Base-by-base conservation (phyloP, 37 sponge, comb jelly and placozoan species). In the Ianthella basta region DNA sequence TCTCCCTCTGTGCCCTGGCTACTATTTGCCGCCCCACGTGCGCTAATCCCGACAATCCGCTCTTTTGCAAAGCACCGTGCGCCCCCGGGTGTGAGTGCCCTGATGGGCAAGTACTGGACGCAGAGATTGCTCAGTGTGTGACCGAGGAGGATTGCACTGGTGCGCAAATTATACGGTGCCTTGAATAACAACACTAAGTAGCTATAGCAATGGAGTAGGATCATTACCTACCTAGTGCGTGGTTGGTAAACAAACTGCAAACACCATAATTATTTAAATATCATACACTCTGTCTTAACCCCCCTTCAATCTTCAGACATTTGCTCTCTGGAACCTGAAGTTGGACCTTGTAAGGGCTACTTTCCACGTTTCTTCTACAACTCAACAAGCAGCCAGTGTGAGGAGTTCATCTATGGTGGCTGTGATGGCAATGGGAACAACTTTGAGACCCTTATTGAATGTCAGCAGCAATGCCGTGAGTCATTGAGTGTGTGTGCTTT, bases 391-490 rank as follows among this genome's bases (percentile, higher is more conserved):
- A 20, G 32, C 14, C 60, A 80, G 37, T 80, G 81, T 80, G 81
- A 80, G 55, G 33, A 35, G 15, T 80, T 80, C 34, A 56, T 60
- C 1, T 80, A 80, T 33, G 81, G 81, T 59, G 81, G 81, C 6
- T 80, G 81, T 59, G 20, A 60, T 59, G 81, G 81, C 18, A 80
- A 80, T 59, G 34, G 1, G 6, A 80, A 80, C 61, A 80, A 35
- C 18, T 80, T 80, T 59, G 2, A 10, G 2, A 36, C 60, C 25
- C 0, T 50, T 20, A 15, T 13, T 15, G 32, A 27, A 6, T 80
- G 81, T 80, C 34, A 3, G 1, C 16, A 80, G 18, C 4, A 1
- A 3, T 80, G 81, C 61, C 36, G 23, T 35, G 8, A 63, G 65
- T 63, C 5, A 10, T 8, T 63, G 50, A 44, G 8, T 44, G 3